Conservation (phyloP, 2,113 vertebrate genomes). For the Gymnarchus niloticus region DNA sequence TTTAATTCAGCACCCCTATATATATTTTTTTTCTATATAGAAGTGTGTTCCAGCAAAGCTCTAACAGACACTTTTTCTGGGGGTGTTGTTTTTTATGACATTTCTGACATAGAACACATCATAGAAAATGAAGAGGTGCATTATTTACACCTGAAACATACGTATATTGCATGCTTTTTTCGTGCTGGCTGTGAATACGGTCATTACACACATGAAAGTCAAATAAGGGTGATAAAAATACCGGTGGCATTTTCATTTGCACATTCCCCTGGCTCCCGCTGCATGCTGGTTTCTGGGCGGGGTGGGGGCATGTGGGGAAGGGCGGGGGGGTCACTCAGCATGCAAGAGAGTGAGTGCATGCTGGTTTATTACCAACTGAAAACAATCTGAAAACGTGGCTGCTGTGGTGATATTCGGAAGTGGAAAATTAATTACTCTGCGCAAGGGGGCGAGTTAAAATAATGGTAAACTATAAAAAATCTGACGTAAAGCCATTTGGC, state of each 20-base stretch:
- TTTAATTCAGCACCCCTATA: neutral
- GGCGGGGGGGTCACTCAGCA: neutral
- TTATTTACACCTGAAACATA: neutral
- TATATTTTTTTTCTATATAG: neutral
- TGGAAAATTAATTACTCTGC: no score
- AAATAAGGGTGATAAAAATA: neutral
- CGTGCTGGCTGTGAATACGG: conserved; percentile 8
- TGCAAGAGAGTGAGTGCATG: neutral
- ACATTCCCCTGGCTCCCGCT: neutral
- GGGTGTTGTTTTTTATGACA: neutral
- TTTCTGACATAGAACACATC: neutral
- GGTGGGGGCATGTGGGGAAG: neutral
- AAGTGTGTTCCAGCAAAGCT: neutral
- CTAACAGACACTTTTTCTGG: neutral
- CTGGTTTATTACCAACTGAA: neutral
- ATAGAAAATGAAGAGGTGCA: neutral
- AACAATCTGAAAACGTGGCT: neutral
- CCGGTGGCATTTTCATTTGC: neutral
- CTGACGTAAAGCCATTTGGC: no score
- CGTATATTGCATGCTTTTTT: neutral
- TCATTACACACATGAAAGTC: conserved; percentile 9
- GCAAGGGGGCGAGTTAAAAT: no score
- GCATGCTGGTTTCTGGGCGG: neutral
- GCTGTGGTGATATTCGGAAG: no score
- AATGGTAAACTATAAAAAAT: no score